Evolutionary conservation across 2,888 invertebrate species (phyloP).

Genomic region (Minunthozetes semirufus): DNA sequence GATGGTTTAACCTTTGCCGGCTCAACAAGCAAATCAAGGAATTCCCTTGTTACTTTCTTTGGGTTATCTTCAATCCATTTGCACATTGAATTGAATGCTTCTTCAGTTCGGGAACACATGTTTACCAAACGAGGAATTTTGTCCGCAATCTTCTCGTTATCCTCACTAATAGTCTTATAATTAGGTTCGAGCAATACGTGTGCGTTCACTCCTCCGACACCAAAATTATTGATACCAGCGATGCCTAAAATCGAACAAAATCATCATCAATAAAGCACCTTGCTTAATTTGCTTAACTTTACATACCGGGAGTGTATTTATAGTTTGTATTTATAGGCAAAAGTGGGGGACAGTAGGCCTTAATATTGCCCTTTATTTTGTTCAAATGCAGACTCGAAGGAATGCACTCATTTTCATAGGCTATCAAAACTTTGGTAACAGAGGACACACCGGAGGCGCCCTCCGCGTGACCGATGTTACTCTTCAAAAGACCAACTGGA

Average conservation of each 20-base stretch:
- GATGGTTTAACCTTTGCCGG: not conserved
- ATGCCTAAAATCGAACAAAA: not conserved
- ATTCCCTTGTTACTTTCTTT: conserved; percentile 23
- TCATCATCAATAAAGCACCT: not conserved
- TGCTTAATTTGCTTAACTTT: not conserved
- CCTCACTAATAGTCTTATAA: not conserved
- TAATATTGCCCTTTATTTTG: conserved; percentile 54
- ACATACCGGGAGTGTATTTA: conserved; percentile 21
- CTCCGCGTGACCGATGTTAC: conserved; percentile 98
- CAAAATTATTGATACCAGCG: conserved; percentile 32
- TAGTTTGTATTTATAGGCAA: conserved; percentile 3
- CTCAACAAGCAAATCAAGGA: conserved; percentile 26
- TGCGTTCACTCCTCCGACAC: not conserved
- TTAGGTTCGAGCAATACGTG: conserved; percentile 31
- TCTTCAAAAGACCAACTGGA: conserved; percentile 89
- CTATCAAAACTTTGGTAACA: conserved; percentile 48
- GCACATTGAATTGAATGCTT: not conserved
- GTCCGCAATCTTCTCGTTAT: not conserved
- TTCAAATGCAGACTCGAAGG: conserved; percentile 48
- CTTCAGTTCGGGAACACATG: conserved; percentile 35
- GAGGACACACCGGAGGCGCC: conserved; percentile 47
- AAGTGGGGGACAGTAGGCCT: conserved; percentile 1
- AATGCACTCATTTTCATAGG: conserved; percentile 48
- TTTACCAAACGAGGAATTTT: conserved; percentile 12
- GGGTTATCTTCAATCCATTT: not conserved